Evolutionary conservation across 2,888 invertebrate species (phyloP), one percentile per base, ranked within the genome.

Genomic region (Ectemnius cavifrons): DNA sequence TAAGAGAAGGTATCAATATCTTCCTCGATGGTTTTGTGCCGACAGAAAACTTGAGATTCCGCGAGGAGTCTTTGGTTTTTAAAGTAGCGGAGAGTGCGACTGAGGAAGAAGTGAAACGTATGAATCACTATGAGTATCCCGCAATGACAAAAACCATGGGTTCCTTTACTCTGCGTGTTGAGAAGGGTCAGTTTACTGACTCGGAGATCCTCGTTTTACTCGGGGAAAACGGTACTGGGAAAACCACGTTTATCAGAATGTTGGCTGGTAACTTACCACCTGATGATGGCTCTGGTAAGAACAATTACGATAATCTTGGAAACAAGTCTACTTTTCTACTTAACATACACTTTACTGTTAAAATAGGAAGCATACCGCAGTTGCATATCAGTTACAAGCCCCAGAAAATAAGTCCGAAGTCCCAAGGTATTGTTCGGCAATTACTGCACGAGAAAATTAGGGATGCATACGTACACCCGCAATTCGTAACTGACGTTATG

Each of bases 11-110:
- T 94, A 99, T 99, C 88, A 99, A 99, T 91, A 99, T 99, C 88
- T 99, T 99, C 93, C 94, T 99, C 87, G 99, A 99, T 91, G 99
- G 99, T 63, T 99, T 99, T 92, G 98, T 99, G 23, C 99, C 99
- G 20, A 99, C 99, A 16, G 99, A 99, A 92, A 99, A 99, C 92
- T 94, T 99, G 92, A 94, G 99, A 89, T 99, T 99, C 93, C 94
- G 99, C 75, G 99, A 99, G 83, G 97, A 97, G 90, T 98, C 99
- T 1, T 92, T 99, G 63, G 96, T 98, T 14, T 99, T 99, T 91
- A 99, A 99, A 92, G 99, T 99, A 0, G 97, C 99, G 0, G 99
- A 99, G 91, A 98, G 98, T 68, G 98, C 99, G 3, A 97, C 95
- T 14, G 99, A 99, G 91, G 98, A 99, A 92, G 99, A 99, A 92